Evolutionary conservation across 2,797 vertebrate genomes (phyloP), one percentile per base, ranked within the genome.

Genomic region (Yasuhikotakia modesta): DNA sequence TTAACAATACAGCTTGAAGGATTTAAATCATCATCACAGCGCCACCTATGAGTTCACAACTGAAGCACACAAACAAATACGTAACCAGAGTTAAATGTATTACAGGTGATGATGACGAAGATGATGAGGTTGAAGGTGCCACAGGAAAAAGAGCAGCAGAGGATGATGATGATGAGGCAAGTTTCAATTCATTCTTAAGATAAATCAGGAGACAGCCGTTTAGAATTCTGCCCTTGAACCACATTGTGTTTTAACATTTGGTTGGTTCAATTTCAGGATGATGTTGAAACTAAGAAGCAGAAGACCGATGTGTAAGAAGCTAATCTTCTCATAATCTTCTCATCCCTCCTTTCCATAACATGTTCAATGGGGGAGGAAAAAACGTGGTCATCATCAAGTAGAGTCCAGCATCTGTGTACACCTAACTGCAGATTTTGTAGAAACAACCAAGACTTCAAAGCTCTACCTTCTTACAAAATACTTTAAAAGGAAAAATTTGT

Each of bases 401-500:
- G 91, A 92, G 90, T 87, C 86, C 82, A 89, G 87, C 83, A 85
- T 83, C 87, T 46, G 71, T 89, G 79, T 76, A 87, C 74, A 83
- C 86, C 83, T 80, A 83, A 89, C 86, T 86, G 85, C 87, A 89
- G 88, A 89, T 88, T 91, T 91, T 91, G 87, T 88, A 91, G 90
- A 90, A 90, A 83, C 88, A 90, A 89, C 89, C 90, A 89, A 94
- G 93, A 94, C 92, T 93, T 94, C 92, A 92, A 91, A 91, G 93
- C 93, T 93, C 92, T 94, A 92, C 90, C 92, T 93, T 94, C 93
- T 93, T 93, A 93, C 91, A 94, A 94, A 92, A 95, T 94, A 94
- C 92, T 95, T 95, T 95, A 94, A 91, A 94, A 94, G 94, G 92
- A 95, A 92, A 77, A 95, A 94, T 95, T 94, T 93, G 93, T 95